Evolutionary conservation across 2,797 vertebrate species (phyloP).

Genomic region (Diceros bicornis): DNA sequence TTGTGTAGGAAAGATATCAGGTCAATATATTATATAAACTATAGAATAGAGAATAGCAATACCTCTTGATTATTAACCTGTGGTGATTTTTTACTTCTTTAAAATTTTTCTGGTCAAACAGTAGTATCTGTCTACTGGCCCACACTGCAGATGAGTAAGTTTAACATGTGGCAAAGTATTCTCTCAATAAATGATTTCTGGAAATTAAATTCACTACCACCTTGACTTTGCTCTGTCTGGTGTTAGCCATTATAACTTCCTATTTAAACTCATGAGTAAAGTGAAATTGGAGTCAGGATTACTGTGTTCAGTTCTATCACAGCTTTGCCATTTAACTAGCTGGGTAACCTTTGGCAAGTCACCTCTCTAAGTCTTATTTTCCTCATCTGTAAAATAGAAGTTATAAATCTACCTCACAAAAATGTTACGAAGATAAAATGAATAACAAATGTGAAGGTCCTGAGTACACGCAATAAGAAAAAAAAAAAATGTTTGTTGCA

Average conservation of each 20-base stretch:
- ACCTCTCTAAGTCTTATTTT: neutral
- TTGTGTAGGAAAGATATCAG: neutral
- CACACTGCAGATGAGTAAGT: neutral
- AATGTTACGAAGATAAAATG: neutral
- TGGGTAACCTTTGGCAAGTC: neutral
- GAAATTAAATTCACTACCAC: neutral
- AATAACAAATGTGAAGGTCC: neutral
- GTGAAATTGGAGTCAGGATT: neutral
- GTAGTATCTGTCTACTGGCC: neutral
- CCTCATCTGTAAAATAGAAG: neutral
- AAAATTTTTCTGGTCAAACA: neutral
- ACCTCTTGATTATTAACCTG: neutral
- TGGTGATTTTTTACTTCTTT: neutral
- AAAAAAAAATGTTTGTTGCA: neutral
- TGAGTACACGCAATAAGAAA: neutral
- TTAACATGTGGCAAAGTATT: neutral
- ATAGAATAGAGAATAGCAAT: neutral
- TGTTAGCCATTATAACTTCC: neutral
- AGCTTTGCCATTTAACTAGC: neutral
- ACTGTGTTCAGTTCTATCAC: neutral
- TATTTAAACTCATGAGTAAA: neutral
- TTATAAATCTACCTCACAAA: neutral
- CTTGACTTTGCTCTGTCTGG: neutral
- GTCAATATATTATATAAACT: neutral
- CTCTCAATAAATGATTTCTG: neutral